A percentile compares a stretch with the other conserved stretches of the same genome.
phyloP scores from a whole-genome alignment of 2,888 invertebrate species.

The Euplagia quadripunctaria region DNA sequence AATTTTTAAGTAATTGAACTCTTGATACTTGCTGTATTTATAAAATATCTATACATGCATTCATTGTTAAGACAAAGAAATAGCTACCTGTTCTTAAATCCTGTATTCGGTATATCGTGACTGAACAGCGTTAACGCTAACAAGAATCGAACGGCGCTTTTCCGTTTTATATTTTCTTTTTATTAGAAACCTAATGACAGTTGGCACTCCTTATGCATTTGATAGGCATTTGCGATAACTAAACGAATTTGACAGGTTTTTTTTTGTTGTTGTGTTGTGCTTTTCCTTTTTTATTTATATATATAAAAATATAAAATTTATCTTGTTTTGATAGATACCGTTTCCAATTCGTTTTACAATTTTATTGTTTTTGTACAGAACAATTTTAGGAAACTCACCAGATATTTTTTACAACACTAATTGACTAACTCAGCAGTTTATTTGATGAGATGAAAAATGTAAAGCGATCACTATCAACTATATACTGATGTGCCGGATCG shows the following conservation, averaged over 20 bases:
- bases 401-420: too few species aligned
- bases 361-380: too few species aligned
- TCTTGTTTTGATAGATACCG: background rate
- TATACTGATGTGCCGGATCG: too few species aligned
- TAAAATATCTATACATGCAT: background rate
- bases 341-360: too few species aligned
- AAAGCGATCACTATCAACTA: too few species aligned
- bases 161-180: slow-evolving; percentile 50
- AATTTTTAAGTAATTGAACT: too few species aligned
- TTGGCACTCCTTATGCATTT: slow-evolving; percentile 40
- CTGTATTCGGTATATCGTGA: slow-evolving; percentile 47
- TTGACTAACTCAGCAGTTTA: too few species aligned
- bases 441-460: too few species aligned
- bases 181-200: slow-evolving; percentile 47
- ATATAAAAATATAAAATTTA: too few species aligned
- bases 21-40: too few species aligned
- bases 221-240: slow-evolving; percentile 13
- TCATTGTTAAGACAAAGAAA: slow-evolving; percentile 6
- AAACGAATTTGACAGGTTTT: background rate
- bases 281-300: background rate
- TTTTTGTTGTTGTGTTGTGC: too few species aligned
- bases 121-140: slow-evolving; percentile 46
- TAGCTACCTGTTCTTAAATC: slow-evolving; percentile 18
- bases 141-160: slow-evolving; percentile 51
- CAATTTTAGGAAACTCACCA: too few species aligned